phyloP scores from a whole-genome alignment of 1,140 invertebrate species.

The Drosophila navojoa region DNA sequence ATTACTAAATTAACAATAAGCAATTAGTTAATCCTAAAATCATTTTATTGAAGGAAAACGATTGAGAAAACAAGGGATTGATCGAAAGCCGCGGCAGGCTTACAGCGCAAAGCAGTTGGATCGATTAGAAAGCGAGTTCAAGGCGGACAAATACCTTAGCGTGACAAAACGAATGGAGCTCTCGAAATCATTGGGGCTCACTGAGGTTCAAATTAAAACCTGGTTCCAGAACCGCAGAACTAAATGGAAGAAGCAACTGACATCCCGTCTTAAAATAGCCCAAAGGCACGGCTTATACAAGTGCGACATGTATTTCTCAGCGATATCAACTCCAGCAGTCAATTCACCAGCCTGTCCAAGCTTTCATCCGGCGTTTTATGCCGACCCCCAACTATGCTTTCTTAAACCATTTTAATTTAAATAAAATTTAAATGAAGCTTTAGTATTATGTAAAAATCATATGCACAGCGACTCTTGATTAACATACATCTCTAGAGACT shows the following conservation, averaged over 20 bases:
- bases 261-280: constrained; percentile 93
- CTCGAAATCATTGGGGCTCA: constrained; percentile 93
- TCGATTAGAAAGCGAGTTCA: constrained; percentile 95
- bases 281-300: constrained; percentile 92
- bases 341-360: not conserved
- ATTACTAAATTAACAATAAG: not conserved
- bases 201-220: constrained; percentile 98
- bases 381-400: constrained; percentile 21
- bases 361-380: constrained; percentile 14
- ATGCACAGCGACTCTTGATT: no score
- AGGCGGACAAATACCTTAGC: constrained; percentile 97
- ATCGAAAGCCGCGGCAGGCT: constrained; percentile 96
- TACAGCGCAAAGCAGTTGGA: constrained; percentile 97
- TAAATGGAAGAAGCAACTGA: constrained; percentile 98
- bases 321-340: constrained; percentile 6
- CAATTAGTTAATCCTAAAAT: no score
- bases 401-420: constrained; percentile 8
- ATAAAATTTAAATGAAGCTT: not conserved
- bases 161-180: constrained; percentile 97
- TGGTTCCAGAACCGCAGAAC: constrained; percentile 98
- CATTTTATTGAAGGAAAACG: constrained; percentile 86
- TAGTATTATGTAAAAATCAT: no score
- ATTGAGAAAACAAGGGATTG: constrained; percentile 92
- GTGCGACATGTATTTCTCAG: constrained; percentile 76
- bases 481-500: no score